Conservation (phyloP, 2,113 vertebrate genomes). For the Sinocyclocheilus maitianheensis region DNA sequence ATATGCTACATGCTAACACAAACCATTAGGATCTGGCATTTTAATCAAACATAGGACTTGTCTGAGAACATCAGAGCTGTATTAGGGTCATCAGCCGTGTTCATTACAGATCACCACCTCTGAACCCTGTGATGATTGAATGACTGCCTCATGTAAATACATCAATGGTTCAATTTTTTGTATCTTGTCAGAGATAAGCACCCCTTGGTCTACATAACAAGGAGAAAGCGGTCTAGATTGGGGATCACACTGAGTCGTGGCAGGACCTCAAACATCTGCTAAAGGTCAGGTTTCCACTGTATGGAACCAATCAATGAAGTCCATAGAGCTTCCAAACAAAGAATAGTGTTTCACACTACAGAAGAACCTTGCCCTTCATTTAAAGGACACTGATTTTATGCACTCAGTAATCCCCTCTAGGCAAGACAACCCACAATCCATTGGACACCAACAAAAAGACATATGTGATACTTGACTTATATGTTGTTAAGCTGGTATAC, state of each 20-base stretch:
- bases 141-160: constrained; percentile 54
- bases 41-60: constrained; percentile 23
- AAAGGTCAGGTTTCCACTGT: constrained; percentile 93
- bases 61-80: constrained; percentile 46
- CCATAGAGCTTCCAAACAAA: constrained; percentile 85
- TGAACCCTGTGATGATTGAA: constrained; percentile 37
- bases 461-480: neutral
- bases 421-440: constrained; percentile 55
- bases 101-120: constrained; percentile 43
- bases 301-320: constrained; percentile 92
- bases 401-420: constrained; percentile 52
- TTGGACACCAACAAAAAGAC: constrained; percentile 41
- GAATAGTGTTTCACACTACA: constrained; percentile 77
- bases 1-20: constrained; percentile 46
- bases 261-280: constrained; percentile 91
- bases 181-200: constrained; percentile 50
- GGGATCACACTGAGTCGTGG: constrained; percentile 76
- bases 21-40: neutral
- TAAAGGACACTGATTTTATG: constrained; percentile 71
- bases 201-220: constrained; percentile 75
- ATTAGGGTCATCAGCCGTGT: constrained; percentile 32
- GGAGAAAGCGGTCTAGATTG: constrained; percentile 78
- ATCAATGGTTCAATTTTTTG: constrained; percentile 55
- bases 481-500: neutral
- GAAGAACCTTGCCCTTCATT: constrained; percentile 78